A percentile compares a stretch with the other conserved stretches of the same genome.
Conservation (phyloP, 2,797 vertebrate genomes). For the Semotilus atromaculatus region DNA sequence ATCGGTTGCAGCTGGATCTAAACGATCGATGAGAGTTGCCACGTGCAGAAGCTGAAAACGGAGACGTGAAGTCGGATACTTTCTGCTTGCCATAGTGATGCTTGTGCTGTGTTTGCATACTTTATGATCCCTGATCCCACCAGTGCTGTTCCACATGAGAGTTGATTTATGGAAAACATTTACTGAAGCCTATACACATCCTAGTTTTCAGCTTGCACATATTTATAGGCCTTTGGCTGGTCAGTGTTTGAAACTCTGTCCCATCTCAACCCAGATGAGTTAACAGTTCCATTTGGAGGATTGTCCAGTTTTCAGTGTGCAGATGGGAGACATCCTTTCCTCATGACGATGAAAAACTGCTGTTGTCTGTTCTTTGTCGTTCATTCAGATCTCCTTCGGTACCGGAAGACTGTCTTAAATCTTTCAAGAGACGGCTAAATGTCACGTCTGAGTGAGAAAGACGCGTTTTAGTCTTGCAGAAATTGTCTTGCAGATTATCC, state of each 20-base stretch:
- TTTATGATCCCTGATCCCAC: not conserved
- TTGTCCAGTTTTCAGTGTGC: not conserved
- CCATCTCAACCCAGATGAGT: not conserved
- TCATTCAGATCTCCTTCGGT: conserved; percentile 23
- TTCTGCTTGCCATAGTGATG: too few relatives aligned
- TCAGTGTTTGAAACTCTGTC: conserved; percentile 13
- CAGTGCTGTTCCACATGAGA: not conserved
- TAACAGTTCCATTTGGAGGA: not conserved
- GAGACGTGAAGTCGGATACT: too few relatives aligned
- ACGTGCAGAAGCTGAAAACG: too few relatives aligned
- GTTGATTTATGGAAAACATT: conserved; percentile 12
- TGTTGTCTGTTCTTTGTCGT: conserved; percentile 25
- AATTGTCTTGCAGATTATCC: conserved; percentile 32
- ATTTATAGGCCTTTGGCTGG: conserved; percentile 10
- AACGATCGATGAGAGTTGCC: too few relatives aligned
- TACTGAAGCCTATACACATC: not conserved
- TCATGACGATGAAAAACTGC: not conserved
- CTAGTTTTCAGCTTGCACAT: not conserved
- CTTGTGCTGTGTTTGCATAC: too few relatives aligned
- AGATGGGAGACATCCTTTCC: not conserved
- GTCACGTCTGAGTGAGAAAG: conserved; percentile 1
- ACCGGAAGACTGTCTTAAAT: conserved; percentile 2
- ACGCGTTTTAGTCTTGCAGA: not conserved
- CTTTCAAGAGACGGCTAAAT: not conserved
- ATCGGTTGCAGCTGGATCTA: too few relatives aligned